Conservation (phyloP, 2,888 invertebrate genomes). For the Ectemnius cavifrons region DNA sequence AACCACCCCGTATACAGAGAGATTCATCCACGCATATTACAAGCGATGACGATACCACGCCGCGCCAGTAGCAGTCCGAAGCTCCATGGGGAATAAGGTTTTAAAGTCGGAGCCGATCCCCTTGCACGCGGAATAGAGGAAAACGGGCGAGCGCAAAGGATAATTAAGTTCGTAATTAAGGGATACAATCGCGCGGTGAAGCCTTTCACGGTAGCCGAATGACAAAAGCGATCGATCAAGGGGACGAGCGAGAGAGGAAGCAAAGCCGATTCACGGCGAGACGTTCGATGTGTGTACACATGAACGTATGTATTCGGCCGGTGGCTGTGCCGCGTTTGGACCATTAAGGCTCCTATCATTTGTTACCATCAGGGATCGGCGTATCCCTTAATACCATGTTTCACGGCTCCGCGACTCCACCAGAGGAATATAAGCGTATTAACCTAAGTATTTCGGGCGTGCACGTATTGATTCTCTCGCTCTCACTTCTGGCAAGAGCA, state of each 20-base stretch:
- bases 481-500: slow-evolving; percentile 15
- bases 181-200: slow-evolving; percentile 61
- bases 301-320: slow-evolving; percentile 28
- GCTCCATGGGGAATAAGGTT: slow-evolving; percentile 64
- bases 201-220: slow-evolving; percentile 70
- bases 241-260: slow-evolving; percentile 52
- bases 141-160: slow-evolving; percentile 53
- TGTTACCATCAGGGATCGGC: slow-evolving; percentile 71
- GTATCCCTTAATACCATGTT: slow-evolving; percentile 73
- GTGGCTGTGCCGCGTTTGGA: slow-evolving; percentile 49
- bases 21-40: slow-evolving; percentile 44
- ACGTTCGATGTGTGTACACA: slow-evolving; percentile 42
- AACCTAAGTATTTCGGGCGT: slow-evolving; percentile 64
- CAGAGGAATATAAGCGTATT: slow-evolving; percentile 70
- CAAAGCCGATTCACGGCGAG: slow-evolving; percentile 59
- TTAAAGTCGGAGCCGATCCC: slow-evolving; percentile 55
- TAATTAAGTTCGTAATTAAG: slow-evolving; percentile 70
- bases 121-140: slow-evolving; percentile 29
- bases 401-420: slow-evolving; percentile 70
- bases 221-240: slow-evolving; percentile 77
- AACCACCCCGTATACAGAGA: slow-evolving; percentile 48
- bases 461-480: slow-evolving; percentile 49
- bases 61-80: slow-evolving; percentile 22
- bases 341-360: slow-evolving; percentile 75
- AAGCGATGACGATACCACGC: slow-evolving; percentile 30